Evolutionary conservation across 2,797 vertebrate species (phyloP).

Genomic region (Morus bassanus): DNA sequence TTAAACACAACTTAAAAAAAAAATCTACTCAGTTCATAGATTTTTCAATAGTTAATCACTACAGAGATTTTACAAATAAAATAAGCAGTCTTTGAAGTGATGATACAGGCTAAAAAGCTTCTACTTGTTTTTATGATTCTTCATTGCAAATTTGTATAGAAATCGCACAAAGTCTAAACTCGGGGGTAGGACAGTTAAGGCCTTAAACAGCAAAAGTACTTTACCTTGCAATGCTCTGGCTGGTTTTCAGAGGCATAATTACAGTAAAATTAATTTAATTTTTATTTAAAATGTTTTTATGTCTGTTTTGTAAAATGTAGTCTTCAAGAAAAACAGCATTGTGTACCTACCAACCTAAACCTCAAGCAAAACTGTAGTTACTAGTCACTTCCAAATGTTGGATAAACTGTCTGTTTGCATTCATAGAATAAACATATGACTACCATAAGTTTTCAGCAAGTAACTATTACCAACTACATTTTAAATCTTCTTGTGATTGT

Average conservation of each 20-base stretch:
- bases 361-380: not conserved
- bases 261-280: not conserved
- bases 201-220: not conserved
- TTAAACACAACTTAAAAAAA: not conserved
- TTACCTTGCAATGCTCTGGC: not conserved
- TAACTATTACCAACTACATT: not conserved
- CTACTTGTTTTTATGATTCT: not conserved
- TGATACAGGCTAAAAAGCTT: not conserved
- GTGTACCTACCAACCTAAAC: not conserved
- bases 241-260: not conserved
- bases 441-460: not conserved
- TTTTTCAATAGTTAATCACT: not conserved
- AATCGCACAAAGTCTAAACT: not conserved
- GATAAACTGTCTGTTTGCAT: not conserved
- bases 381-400: not conserved
- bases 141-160: not conserved
- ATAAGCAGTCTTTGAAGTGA: not conserved
- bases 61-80: not conserved
- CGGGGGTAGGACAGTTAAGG: not conserved
- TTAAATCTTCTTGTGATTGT: not conserved
- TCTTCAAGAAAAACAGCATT: not conserved
- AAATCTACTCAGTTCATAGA: not conserved
- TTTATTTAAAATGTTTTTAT: not conserved
- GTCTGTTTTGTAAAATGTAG: not conserved
- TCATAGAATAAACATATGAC: not conserved